Conservation (phyloP, 2,888 invertebrate genomes). For the Dorcus hopei region DNA sequence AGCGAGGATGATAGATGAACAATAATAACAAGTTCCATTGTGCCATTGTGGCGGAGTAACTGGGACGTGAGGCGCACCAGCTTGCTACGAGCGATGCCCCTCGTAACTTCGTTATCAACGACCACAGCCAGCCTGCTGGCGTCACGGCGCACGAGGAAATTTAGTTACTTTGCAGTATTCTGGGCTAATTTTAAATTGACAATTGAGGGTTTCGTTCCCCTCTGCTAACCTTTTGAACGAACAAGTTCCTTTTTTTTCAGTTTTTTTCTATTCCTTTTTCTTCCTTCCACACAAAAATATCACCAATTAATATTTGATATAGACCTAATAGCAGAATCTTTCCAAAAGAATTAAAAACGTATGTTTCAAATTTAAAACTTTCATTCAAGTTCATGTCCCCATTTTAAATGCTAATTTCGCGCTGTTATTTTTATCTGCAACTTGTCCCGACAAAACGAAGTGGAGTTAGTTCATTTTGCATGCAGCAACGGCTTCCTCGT, state of each 20-base stretch:
- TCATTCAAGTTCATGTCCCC: no score
- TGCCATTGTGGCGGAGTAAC: not conserved
- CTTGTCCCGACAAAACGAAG: no score
- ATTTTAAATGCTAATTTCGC: no score
- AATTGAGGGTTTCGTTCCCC: conserved; percentile 10
- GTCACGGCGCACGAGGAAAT: conserved; percentile 20
- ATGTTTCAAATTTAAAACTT: no score
- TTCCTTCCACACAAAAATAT: no score
- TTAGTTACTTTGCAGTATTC: conserved; percentile 19
- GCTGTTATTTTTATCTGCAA: no score
- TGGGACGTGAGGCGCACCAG: conserved; percentile 13
- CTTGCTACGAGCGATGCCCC: conserved; percentile 18
- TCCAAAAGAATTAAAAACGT: no score
- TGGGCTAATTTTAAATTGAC: conserved; percentile 15
- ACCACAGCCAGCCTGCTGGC: conserved; percentile 18
- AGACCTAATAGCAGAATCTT: no score
- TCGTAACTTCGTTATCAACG: conserved; percentile 23
- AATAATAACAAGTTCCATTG: conserved; percentile 2
- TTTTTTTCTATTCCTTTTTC: no score
- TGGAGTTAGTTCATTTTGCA: no score
- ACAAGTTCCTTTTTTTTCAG: not conserved
- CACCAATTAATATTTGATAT: no score
- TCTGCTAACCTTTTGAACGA: not conserved
- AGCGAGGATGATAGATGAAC: conserved; percentile 1
- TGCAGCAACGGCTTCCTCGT: no score